Evolutionary conservation across 2,113 vertebrate species (phyloP).

Genomic region (Callocephalon fimbriatum): DNA sequence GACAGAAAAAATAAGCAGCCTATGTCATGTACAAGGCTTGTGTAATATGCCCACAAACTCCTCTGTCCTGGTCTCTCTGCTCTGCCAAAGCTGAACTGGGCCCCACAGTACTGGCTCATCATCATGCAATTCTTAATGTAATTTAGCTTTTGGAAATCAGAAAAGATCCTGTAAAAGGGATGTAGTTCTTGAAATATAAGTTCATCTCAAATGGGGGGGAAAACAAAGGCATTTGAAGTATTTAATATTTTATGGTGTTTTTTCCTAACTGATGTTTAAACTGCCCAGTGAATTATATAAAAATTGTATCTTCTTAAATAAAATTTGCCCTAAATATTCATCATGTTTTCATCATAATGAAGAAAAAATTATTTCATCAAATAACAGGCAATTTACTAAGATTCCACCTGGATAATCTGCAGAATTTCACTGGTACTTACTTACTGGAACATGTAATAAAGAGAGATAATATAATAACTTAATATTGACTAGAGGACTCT

Average conservation of each 20-base stretch:
- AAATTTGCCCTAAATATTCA: background rate
- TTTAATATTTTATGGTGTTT: background rate
- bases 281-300: background rate
- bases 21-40: background rate
- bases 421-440: background rate
- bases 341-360: background rate
- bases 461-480: background rate
- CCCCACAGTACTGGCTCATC: background rate
- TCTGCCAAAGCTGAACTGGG: background rate
- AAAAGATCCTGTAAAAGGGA: background rate
- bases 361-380: background rate
- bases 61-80: background rate
- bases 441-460: background rate
- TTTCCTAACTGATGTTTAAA: background rate
- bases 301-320: background rate
- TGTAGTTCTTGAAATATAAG: background rate
- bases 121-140: background rate
- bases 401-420: background rate
- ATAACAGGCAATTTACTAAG: background rate
- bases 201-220: background rate
- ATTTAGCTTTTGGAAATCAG: background rate
- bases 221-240: background rate
- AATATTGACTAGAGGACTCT: background rate
- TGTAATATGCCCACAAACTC: rapidly evolving
- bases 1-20: background rate